Conservation (phyloP, 2,113 vertebrate species). For the Apteryx owenii region DNA sequence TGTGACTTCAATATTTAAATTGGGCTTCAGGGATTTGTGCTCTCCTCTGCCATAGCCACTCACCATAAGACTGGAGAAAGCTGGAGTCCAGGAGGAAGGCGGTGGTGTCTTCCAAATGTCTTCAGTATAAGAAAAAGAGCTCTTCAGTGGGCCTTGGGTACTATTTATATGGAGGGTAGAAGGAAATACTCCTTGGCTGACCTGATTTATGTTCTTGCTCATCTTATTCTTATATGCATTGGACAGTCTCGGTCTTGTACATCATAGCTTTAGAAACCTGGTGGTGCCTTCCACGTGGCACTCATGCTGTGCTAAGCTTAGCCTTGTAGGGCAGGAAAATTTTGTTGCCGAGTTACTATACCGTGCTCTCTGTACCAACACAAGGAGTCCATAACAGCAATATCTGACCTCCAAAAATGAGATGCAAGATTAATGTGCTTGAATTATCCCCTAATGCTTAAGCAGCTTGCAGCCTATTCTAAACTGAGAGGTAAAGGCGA, state of each 20-base stretch:
- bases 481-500: not conserved
- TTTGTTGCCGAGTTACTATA: not conserved
- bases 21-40: not conserved
- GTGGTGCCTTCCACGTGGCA: not conserved
- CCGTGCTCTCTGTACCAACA: not conserved
- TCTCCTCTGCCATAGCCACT: not conserved
- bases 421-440: not conserved
- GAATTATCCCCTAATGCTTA: not conserved
- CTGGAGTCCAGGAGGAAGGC: not conserved
- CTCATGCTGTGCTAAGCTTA: not conserved
- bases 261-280: not conserved
- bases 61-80: not conserved
- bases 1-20: not conserved
- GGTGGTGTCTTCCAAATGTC: not conserved
- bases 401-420: not conserved
- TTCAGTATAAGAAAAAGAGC: not conserved
- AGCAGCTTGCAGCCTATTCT: not conserved
- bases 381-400: not conserved
- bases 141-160: rapidly evolving
- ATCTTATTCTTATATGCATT: not conserved
- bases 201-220: not conserved
- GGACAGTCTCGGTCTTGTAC: not conserved
- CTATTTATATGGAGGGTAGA: not conserved
- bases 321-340: not conserved
- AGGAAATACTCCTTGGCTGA: not conserved